Evolutionary conservation across 2,797 vertebrate genomes (phyloP).

Genomic region (Rhinoraja longicauda): DNA sequence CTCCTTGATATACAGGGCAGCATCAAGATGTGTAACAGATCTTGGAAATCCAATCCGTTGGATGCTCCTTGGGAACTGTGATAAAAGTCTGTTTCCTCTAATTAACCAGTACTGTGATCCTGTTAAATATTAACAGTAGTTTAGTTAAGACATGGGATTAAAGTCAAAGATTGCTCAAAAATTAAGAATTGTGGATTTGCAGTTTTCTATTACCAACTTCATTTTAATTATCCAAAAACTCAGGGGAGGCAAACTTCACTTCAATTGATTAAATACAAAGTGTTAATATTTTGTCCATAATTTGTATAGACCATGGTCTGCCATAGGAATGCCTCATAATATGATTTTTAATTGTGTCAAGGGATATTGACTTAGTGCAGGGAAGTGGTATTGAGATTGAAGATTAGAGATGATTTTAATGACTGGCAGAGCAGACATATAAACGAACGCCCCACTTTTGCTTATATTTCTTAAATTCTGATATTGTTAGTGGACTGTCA

Average conservation of each 20-base stretch:
- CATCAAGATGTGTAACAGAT: constrained; percentile 14
- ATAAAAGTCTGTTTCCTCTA: not conserved
- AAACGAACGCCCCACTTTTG: no score
- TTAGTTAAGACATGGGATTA: not conserved
- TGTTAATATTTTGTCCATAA: not conserved
- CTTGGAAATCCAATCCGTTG: not conserved
- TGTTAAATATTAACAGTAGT: not conserved
- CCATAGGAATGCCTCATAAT: no score
- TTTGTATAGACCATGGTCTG: not conserved
- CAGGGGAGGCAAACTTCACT: not conserved
- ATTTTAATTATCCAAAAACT: not conserved
- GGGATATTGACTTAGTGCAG: no score
- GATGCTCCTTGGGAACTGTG: not conserved
- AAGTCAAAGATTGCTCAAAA: not conserved
- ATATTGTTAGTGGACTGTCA: no score
- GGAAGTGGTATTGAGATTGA: no score
- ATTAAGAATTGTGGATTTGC: not conserved
- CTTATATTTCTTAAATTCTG: no score
- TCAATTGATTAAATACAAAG: not conserved
- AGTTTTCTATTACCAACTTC: not conserved
- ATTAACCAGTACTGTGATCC: not conserved
- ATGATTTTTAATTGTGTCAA: no score
- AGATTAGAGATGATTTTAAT: no score
- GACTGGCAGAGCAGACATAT: no score
- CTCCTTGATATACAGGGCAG: not conserved